Base-by-base conservation (phyloP, 2,797 vertebrate species). In the Amniataba percoides region DNA sequence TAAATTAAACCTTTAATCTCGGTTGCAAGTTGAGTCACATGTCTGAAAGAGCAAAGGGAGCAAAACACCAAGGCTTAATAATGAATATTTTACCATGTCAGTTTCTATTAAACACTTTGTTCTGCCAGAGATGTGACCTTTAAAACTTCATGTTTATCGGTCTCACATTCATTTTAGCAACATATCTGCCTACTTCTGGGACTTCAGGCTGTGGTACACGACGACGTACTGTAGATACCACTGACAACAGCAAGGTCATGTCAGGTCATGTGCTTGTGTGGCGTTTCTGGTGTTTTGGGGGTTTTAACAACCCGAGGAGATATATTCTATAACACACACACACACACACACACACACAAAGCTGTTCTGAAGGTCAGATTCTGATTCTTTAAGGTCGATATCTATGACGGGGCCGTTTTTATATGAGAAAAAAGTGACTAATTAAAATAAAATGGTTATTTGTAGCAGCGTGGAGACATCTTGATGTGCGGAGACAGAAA, bases 1-100 rank as follows among this genome's bases (percentile, higher is more conserved):
- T 31, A 51, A 53, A 60, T 40, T 1, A 65, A 67, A 79, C 46
- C 58, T 46, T n/a, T 60, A 27, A 73, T 62, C 43, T 65, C 23
- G 6, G 27, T 58, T 9, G 48, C 11, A 19, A 0, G 14, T 14
- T 52, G 11, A 71, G 45, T n/a, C 58, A 55, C 59, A 34, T 12
- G 45, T 31, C 53, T 46, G 36, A 60, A 39, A 14, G n/a, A 51
- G 19, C 39, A 23, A 3, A 45, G 16, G 15, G 12, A 66, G 27
- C 18, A 49, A 52, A 68, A 23, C 60, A 40, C 23, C 16, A 7
- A 42, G 23, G 23, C 18, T 46, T 4, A 34, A 42, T 5, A 23
- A 58, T 36, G 42, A 15, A 55, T 27, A 23, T 46, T 13, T 16
- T 10, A 52, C 59, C 7, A 7, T 19, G 19, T 55, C 11, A 15